A percentile compares a stretch with the other conserved stretches of the same genome.
phyloP scores from a whole-genome alignment of 1,140 invertebrate species.

The Cydia pomonella region DNA sequence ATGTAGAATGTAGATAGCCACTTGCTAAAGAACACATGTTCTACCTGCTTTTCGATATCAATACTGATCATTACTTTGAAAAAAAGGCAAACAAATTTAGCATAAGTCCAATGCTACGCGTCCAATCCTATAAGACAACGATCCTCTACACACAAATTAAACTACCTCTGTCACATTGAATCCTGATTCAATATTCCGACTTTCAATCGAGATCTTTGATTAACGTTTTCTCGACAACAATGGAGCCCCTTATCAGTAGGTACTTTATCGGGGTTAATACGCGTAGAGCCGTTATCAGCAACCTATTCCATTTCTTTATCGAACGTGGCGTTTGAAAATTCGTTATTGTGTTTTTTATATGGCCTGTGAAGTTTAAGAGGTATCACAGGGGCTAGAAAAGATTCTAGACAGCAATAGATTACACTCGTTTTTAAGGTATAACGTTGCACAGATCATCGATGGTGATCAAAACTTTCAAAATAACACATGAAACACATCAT shows the following conservation, averaged over 20 bases:
- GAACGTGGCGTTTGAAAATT: slow-evolving; percentile 59
- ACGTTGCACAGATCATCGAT: slow-evolving; percentile 39
- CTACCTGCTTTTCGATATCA: no score
- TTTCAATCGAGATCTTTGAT: slow-evolving; percentile 75
- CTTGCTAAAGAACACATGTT: no score
- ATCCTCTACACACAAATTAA: slow-evolving; percentile 15
- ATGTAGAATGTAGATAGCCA: no score
- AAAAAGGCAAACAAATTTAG: no score
- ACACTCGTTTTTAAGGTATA: background rate
- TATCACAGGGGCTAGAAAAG: background rate
- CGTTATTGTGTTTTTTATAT: slow-evolving; percentile 74
- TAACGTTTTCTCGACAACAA: slow-evolving; percentile 67
- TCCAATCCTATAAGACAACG: no score
- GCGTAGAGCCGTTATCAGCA: slow-evolving; percentile 74
- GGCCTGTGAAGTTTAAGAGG: slow-evolving; percentile 60
- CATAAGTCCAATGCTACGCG: no score
- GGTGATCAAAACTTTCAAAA: no score
- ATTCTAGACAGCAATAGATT: background rate
- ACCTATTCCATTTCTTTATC: slow-evolving; percentile 74
- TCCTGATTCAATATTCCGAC: slow-evolving; percentile 52
- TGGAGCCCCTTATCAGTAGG: slow-evolving; percentile 65
- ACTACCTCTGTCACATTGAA: slow-evolving; percentile 32
- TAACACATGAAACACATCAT: no score
- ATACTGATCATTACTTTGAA: no score
- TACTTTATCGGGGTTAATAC: slow-evolving; percentile 75